Conservation (phyloP, 2,797 vertebrate species). For the Spinus pinus region DNA sequence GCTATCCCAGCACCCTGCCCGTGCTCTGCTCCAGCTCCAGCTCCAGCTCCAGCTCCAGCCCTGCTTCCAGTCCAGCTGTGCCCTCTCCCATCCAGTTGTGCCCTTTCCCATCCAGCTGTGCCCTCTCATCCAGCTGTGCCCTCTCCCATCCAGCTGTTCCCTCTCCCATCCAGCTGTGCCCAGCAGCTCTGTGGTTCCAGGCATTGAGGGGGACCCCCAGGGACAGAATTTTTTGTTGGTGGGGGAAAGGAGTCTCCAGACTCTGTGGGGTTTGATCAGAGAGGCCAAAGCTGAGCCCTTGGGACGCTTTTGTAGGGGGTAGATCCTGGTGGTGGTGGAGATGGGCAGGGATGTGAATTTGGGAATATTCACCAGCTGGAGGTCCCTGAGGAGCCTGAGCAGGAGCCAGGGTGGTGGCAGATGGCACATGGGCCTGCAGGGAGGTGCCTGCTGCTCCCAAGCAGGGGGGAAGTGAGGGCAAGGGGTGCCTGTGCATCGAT, state of each 20-base stretch:
- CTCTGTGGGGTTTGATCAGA: not conserved
- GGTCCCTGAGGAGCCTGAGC: not conserved
- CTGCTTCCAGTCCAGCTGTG: not conserved
- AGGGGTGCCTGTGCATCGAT: conserved; percentile 14
- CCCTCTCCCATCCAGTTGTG: not conserved
- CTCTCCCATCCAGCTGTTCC: not conserved
- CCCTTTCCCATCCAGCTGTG: not conserved
- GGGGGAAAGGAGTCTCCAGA: not conserved
- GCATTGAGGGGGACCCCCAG: not conserved
- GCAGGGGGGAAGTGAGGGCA: not conserved
- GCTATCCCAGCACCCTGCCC: not conserved
- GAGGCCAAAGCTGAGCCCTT: not conserved
- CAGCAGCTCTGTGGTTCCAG: not conserved
- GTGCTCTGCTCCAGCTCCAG: not conserved
- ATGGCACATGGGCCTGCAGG: not conserved
- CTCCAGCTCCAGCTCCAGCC: not conserved
- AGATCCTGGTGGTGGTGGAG: not conserved
- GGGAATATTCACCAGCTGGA: not conserved
- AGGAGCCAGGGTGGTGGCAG: not conserved
- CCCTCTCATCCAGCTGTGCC: not conserved
- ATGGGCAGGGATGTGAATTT: not conserved
- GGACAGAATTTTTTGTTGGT: not conserved
- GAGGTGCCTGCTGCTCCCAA: not conserved
- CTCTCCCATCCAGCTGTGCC: not conserved
- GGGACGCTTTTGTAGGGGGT: fast-evolving